Evolutionary conservation across 2,888 invertebrate species (phyloP), one percentile per base, ranked within the genome.

Genomic region (Pharmacophagus antenor): DNA sequence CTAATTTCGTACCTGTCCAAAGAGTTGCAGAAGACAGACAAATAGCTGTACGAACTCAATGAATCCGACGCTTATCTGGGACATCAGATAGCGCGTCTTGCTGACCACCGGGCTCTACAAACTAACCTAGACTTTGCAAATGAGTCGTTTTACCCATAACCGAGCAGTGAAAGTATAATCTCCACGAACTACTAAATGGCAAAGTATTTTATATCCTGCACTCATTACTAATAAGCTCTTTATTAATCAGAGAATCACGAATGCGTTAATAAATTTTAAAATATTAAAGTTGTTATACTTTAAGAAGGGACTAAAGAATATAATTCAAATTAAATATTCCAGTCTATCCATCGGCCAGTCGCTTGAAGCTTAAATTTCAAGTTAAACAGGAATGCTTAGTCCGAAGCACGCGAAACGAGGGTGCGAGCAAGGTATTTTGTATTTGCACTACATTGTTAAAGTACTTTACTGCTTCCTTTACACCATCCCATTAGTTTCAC

Each of bases 341-440:
- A 44, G 42, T 0, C 10, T 15, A 20, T 44, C 8, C n/a, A 7
- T n/a, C 18, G 10, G 71, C 70, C 73, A 71, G 67, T 68, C 72
- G 69, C 71, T 70, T 74, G 71, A 77, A 77, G 63, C 64, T 69
- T 69, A 77, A 80, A 77, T 76, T 78, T 79, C 69, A 76, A 75
- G 70, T 73, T 70, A 70, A 73, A 64, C 69, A 67, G 65, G 72
- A 73, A 77, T 73, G 73, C 67, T 70, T 69, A 67, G 70, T 68
- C 72, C 70, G 65, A 68, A 70, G 65, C 71, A 73, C 73, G 72
- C 71, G 56, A 70, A 3, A 37, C 64, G 63, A 65, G 67, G 64
- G 65, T 68, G 69, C n/a, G n/a, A n/a, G 71, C 69, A 75, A 72
- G 73, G 72, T 73, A 72, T 76, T 77, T 71, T 71, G 74, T 77